Percentiles rank a stretch among this genome's conserved stretches.
phyloP scores from a whole-genome alignment of 2,113 vertebrate species.

The Dasyurus viverrinus region DNA sequence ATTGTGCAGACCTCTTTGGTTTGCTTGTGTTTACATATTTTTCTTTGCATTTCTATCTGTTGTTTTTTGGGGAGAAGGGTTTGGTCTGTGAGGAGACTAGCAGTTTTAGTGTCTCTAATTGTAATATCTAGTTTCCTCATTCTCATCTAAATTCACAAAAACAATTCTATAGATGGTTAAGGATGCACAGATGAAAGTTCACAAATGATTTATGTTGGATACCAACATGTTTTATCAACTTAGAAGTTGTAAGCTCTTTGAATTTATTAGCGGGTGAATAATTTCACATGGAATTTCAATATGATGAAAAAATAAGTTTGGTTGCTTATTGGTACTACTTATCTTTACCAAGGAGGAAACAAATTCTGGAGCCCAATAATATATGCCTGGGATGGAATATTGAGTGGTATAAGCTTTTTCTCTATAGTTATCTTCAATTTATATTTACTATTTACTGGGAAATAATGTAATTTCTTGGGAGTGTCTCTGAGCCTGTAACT shows the following conservation, averaged over 20 bases:
- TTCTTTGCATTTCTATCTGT: not conserved
- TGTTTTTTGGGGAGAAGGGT: not conserved
- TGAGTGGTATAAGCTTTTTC: not conserved
- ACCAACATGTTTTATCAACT: not conserved
- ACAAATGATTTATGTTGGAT: not conserved
- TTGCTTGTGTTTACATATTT: not conserved
- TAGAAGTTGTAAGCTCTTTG: not conserved
- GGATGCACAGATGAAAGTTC: not conserved
- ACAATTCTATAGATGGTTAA: not conserved
- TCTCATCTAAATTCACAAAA: not conserved
- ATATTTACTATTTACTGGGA: not conserved
- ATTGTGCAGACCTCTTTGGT: not conserved
- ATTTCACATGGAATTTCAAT: not conserved
- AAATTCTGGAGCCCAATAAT: not conserved
- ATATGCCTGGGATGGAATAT: not conserved
- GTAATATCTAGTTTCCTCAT: not conserved
- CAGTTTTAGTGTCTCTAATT: not conserved
- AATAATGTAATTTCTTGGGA: not conserved
- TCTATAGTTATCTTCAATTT: not conserved
- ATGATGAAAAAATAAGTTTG: not conserved
- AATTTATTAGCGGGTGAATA: not conserved
- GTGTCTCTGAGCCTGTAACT: not conserved
- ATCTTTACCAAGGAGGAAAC: not conserved
- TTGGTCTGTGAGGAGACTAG: not conserved
- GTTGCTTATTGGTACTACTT: not conserved